These are phyloP conservation scores for Nesospiza acunhae DNA, from an alignment of 2,113 vertebrate species.

Conservation along the genomic window DNA sequence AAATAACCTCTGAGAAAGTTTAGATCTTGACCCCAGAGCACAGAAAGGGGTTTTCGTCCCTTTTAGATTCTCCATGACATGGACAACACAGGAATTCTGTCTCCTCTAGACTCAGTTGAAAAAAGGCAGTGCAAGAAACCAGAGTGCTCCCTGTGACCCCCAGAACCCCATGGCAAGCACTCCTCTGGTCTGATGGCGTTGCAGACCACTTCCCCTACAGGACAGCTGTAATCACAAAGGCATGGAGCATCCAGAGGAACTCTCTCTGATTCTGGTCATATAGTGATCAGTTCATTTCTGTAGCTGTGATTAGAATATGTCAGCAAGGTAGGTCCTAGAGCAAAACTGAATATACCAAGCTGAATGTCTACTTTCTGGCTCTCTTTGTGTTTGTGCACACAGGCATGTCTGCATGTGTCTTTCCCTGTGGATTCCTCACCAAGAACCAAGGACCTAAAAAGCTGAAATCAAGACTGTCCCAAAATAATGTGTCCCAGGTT, in stretches of 20 bases:
- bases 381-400: background rate
- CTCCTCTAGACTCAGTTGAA: background rate
- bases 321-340: background rate
- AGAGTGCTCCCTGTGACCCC: background rate
- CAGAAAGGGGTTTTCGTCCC: background rate
- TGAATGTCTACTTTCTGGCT: background rate
- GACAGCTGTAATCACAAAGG: background rate
- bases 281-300: background rate
- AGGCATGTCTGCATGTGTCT: background rate
- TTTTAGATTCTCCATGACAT: background rate
- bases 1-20: background rate
- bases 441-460: background rate
- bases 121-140: background rate
- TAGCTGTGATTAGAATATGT: background rate
- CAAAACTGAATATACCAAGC: background rate
- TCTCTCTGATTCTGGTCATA: background rate
- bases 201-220: background rate
- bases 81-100: rapidly evolving
- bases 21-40: background rate
- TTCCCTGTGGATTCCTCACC: background rate
- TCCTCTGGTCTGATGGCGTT: background rate
- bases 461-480: background rate
- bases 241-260: background rate
- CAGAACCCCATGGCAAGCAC: background rate
- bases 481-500: background rate